Base-by-base conservation (phyloP, 2,888 invertebrate species). In the Drosophila differens region DNA sequence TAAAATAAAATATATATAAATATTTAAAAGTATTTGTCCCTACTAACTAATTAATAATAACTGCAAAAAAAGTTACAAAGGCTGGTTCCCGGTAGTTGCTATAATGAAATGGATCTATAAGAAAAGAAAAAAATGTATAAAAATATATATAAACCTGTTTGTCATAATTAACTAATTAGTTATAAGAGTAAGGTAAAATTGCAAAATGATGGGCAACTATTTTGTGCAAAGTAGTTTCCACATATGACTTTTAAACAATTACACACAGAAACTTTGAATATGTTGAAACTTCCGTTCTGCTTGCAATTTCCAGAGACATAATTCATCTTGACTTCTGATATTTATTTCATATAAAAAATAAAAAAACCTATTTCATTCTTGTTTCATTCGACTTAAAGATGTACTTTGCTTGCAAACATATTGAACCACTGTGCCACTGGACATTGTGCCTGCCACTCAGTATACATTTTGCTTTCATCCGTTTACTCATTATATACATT, bases 401-500 rank as follows among this genome's bases (percentile, higher is more conserved):
- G 12, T 2, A 10, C 3, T 16, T n/a, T 16, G 5, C 3, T 37
- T 32, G 19, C 14, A n/a, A 22, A 2, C 30, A 58, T n/a, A 14
- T 47, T 32, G 6, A n/a, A 32, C 32, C 69, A 77, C 57, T 54
- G 79, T 81, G 58, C 81, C 54, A 32, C 3, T 57, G 59, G 30
- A 22, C 51, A 51, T 19, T 58, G 22, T 58, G 44, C 28, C 30
- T 54, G 55, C 35, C 53, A 33, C n/a, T 52, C 52, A 22, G 33
- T 22, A 16, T 35, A 60, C 30, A 28, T 22, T 30, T 66, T n/a
- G 66, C 28, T 66, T 55, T 63, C 74, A 82, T 70, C 70, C 82
- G 77, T 80, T 80, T 76, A 78, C 85, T 89, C 79, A 85, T 85
- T 89, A 89, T 85, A 65, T 85, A 88, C 76, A 89, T 85, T 89